These are phyloP conservation scores for Trichogramma pretiosum DNA, from an alignment of 1,140 invertebrate genomes.

Conservation along the genomic window DNA sequence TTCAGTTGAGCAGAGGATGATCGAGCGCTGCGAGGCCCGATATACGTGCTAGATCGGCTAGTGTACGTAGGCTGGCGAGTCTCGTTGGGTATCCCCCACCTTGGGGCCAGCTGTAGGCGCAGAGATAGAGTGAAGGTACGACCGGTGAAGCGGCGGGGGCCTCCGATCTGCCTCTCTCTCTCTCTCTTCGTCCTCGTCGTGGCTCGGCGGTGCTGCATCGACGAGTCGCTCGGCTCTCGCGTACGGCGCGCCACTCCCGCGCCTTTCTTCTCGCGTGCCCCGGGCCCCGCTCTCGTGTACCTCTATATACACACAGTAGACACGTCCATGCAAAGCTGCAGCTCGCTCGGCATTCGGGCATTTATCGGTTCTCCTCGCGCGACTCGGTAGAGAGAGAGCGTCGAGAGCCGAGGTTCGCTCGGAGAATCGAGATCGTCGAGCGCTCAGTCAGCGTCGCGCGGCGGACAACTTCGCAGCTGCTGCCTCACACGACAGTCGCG, in stretches of 20 bases:
- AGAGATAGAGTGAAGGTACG: conserved; percentile 14
- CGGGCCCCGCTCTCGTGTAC: background rate
- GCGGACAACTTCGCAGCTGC: conserved; percentile 18
- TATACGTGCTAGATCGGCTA: no score
- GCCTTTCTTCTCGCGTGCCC: conserved; percentile 36
- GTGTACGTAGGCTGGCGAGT: no score
- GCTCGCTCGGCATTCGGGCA: conserved; percentile 20
- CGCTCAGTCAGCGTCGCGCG: conserved; percentile 37
- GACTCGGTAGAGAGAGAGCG: no score
- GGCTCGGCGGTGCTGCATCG: background rate
- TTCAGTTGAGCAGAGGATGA: no score
- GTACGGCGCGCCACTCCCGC: conserved; percentile 27
- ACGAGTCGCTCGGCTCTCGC: background rate
- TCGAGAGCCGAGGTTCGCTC: no score
- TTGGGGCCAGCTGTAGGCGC: conserved; percentile 7
- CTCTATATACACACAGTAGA: no score
- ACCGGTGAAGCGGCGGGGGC: conserved; percentile 3
- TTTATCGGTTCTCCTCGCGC: no score
- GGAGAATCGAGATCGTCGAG: no score
- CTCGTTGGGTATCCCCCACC: no score
- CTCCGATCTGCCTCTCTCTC: background rate
- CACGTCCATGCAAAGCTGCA: background rate
- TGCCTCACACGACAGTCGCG: background rate
- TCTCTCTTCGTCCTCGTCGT: conserved; percentile 3
- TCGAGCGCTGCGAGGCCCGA: no score